Percentiles rank a stretch among this genome's conserved stretches.
Conservation (phyloP, 2,888 invertebrate genomes). For the Ligdia adustata region DNA sequence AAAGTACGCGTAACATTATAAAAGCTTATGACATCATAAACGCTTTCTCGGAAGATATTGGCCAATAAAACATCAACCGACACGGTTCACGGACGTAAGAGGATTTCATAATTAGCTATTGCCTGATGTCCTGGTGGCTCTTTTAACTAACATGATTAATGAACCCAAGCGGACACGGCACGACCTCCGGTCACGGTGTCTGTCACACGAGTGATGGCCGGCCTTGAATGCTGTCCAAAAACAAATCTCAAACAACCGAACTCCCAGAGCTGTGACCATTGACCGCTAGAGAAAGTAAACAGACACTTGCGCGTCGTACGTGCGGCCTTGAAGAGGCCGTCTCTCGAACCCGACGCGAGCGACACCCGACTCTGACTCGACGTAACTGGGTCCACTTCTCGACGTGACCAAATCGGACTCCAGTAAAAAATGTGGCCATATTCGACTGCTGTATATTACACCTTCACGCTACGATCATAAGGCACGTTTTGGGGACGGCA, state of each 20-base stretch:
- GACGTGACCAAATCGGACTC: conserved; percentile 38
- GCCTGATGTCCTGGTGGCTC: no score
- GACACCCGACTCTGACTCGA: conserved; percentile 44
- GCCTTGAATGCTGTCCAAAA: conserved; percentile 63
- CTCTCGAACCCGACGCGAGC: conserved; percentile 30
- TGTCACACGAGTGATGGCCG: conserved; percentile 37
- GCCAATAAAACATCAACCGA: conserved; percentile 26
- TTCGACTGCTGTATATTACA: conserved; percentile 39
- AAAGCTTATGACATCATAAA: conserved; percentile 29
- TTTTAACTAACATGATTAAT: conserved; percentile 13
- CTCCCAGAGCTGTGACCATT: conserved; percentile 62
- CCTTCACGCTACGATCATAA: conserved; percentile 47
- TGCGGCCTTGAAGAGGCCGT: conserved; percentile 75
- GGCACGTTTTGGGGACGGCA: conserved; percentile 41
- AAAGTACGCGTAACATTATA: conserved; percentile 22
- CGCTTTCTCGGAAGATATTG: conserved; percentile 27
- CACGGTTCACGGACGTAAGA: no score
- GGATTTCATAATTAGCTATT: no score
- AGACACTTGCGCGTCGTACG: conserved; percentile 58
- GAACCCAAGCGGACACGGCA: conserved; percentile 10
- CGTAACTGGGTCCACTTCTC: conserved; percentile 48
- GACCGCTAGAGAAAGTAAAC: conserved; percentile 79
- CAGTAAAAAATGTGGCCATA: not conserved
- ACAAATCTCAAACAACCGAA: conserved; percentile 41
- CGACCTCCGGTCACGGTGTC: conserved; percentile 23